Conservation (phyloP, 2,113 vertebrate genomes). For the Xiphophorus maculatus region DNA sequence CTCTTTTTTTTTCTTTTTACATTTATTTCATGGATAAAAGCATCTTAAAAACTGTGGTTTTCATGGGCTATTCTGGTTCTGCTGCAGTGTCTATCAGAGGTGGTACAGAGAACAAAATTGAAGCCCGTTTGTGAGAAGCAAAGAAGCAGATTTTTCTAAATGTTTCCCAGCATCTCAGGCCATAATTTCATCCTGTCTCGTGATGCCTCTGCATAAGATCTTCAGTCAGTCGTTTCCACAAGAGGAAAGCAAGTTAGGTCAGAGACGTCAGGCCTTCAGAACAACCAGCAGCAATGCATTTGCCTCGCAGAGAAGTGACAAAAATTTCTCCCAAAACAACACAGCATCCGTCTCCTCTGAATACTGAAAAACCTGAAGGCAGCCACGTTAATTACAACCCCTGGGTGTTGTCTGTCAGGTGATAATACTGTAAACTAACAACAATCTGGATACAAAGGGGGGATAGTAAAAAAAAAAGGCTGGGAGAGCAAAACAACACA, state of each 20-base stretch:
- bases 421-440: background rate
- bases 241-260: background rate
- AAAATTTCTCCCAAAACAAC: background rate
- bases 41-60: too few species aligned
- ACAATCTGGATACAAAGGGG: background rate
- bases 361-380: background rate
- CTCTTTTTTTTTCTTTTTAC: too few species aligned
- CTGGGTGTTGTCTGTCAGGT: background rate
- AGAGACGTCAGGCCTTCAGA: background rate
- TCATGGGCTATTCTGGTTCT: too few species aligned
- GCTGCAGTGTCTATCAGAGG: too few species aligned
- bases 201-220: background rate
- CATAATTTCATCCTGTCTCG: background rate
- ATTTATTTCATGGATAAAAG: too few species aligned
- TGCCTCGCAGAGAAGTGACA: background rate
- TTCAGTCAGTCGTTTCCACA: background rate
- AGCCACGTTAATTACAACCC: background rate
- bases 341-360: background rate
- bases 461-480: background rate
- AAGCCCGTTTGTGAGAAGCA: background rate
- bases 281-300: background rate
- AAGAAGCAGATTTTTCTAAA: background rate
- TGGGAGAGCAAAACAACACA: background rate
- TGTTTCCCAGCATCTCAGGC: background rate
- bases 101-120: too few species aligned